Base-by-base conservation (phyloP, 2,797 vertebrate genomes). In the Chaetophractus vellerosus region DNA sequence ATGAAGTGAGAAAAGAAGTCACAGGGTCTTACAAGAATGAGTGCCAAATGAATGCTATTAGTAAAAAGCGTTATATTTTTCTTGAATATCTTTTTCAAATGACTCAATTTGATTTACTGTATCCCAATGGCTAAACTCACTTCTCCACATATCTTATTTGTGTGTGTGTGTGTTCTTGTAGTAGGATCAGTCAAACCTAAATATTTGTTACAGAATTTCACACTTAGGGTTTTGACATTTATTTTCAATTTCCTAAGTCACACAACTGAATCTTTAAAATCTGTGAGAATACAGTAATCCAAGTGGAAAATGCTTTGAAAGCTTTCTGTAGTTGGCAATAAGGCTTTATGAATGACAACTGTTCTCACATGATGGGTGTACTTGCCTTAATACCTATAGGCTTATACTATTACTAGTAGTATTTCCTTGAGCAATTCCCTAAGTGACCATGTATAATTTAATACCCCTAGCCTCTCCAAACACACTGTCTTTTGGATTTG, bases 291-390 rank as follows among this genome's bases (percentile, higher is more conserved):
- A 96, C 64, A 96, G 93, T 89, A 96, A 98, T 78, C 81, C 96
- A 97, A 97, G 97, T 97, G 96, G 98, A 98, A 98, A 98, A 98
- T 74, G 84, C 91, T 93, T 98, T 98, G 97, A 98, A 98, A 98
- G 97, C 97, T 97, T 95, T 98, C 97, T 90, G 50, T 97, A 97
- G 97, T 95, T 97, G 96, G 95, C 96, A 97, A 96, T 98, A 97
- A 97, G 97, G 89, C 87, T 98, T 98, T 98, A 97, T 97, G 96
- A 98, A 98, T 93, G 97, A 98, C 97, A 98, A 97, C 83, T 96
- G 78, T 97, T 98, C 96, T 96, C 95, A 98, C 97, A 98, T 16
- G 15, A 97, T 97, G 92, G 75, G 97, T 97, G 97, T 96, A 97
- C 97, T 98, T 98, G 96, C 91, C 74, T 57, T 97, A 97, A 97